These are phyloP conservation scores for Siphlonurus alternatus DNA, from an alignment of 2,888 invertebrate genomes.

Conservation along the genomic window DNA sequence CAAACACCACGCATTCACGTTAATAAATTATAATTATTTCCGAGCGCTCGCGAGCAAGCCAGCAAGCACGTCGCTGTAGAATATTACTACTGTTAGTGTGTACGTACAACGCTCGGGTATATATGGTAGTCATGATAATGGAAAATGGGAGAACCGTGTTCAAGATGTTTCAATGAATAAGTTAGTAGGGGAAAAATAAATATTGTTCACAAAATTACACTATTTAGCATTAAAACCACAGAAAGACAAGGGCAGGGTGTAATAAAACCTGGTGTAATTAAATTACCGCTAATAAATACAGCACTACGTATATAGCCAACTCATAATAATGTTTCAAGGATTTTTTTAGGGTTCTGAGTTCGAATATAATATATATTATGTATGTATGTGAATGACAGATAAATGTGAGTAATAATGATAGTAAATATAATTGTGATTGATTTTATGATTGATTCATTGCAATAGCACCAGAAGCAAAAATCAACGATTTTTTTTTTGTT, in stretches of 20 bases:
- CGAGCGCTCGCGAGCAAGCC: not conserved
- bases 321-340: no score
- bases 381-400: no score
- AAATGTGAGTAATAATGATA: no score
- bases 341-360: no score
- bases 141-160: not conserved
- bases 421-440: no score
- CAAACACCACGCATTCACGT: not conserved
- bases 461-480: no score
- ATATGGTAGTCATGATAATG: not conserved
- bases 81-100: not conserved
- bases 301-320: no score
- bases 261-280: no score
- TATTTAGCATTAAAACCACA: not conserved
- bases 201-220: not conserved
- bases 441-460: no score
- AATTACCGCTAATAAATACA: no score
- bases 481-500: no score
- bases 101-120: not conserved
- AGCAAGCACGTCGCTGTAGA: not conserved
- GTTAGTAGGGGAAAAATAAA: not conserved
- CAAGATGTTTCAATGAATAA: not conserved
- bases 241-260: not conserved
- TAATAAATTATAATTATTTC: not conserved
- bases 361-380: no score